These are phyloP conservation scores for Xylota segnis DNA, from an alignment of 2,888 invertebrate species.

Conservation along the genomic window DNA sequence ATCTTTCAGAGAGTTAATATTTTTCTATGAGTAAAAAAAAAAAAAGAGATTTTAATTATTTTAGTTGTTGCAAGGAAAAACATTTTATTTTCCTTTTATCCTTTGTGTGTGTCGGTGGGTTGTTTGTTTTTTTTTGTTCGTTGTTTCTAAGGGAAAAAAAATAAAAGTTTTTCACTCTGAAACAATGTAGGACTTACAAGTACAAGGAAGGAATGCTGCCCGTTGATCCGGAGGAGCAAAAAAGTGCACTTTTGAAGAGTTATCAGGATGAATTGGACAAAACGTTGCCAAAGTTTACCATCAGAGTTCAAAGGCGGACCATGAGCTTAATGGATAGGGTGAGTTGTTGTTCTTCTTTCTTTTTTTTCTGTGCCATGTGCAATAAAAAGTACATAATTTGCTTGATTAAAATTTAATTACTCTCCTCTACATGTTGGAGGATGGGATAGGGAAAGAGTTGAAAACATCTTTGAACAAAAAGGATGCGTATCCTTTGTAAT, in stretches of 20 bases:
- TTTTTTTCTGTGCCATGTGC: neutral
- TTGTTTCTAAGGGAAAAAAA: slow-evolving; percentile 1
- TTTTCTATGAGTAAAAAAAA: neutral
- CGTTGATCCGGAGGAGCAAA: slow-evolving; percentile 83
- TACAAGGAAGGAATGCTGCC: slow-evolving; percentile 82
- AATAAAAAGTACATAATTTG: slow-evolving; percentile 26
- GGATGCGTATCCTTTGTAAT: neutral
- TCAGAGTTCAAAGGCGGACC: slow-evolving; percentile 81
- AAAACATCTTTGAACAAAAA: too few relatives aligned
- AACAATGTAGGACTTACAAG: slow-evolving; percentile 80
- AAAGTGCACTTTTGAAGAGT: slow-evolving; percentile 78
- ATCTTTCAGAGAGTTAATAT: slow-evolving; percentile 56
- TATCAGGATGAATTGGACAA: slow-evolving; percentile 78
- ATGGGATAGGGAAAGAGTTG: neutral
- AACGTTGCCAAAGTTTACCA: slow-evolving; percentile 80
- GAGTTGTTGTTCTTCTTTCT: slow-evolving; percentile 75
- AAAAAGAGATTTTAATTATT: slow-evolving; percentile 70
- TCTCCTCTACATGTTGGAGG: neutral
- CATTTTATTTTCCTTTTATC: slow-evolving; percentile 53
- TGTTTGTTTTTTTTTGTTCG: neutral
- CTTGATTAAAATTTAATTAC: slow-evolving; percentile 62
- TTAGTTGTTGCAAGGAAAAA: slow-evolving; percentile 62
- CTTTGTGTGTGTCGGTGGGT: neutral
- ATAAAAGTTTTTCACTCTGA: slow-evolving; percentile 42
- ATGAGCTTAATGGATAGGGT: slow-evolving; percentile 82